phyloP scores from a whole-genome alignment of 2,888 invertebrate genomes.

The Endomychus coccineus region DNA sequence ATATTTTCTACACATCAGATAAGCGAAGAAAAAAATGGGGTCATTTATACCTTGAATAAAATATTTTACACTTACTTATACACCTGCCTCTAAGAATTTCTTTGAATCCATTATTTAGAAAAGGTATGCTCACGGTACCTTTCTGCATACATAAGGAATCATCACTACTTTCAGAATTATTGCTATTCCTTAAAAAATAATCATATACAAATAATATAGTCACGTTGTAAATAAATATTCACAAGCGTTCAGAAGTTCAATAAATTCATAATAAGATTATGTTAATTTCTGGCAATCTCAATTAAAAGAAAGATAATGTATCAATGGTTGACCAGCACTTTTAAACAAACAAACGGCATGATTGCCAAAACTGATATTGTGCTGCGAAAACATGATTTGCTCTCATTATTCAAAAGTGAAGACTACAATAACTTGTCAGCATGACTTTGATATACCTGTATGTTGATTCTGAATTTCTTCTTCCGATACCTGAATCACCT shows the following conservation, averaged over 20 bases:
- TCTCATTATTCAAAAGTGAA: too few species aligned
- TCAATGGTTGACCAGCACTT: too few species aligned
- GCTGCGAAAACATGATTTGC: too few species aligned
- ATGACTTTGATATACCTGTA: slow-evolving; percentile 35
- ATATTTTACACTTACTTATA: slow-evolving; percentile 49
- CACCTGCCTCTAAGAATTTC: slow-evolving; percentile 70
- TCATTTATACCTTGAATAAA: neutral
- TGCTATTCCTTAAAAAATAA: slow-evolving; percentile 37
- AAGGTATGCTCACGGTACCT: slow-evolving; percentile 49
- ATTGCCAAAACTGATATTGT: too few species aligned
- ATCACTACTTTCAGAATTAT: slow-evolving; percentile 54
- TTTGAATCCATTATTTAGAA: slow-evolving; percentile 49
- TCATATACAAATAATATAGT: slow-evolving; percentile 15
- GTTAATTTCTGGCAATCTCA: too few species aligned
- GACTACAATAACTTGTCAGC: slow-evolving; percentile 30
- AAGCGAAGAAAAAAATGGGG: too few species aligned
- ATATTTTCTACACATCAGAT: too few species aligned
- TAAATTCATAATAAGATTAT: too few species aligned
- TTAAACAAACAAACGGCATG: too few species aligned
- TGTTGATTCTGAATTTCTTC: slow-evolving; percentile 13
- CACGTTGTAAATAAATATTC: neutral
- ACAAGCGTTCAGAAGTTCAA: too few species aligned
- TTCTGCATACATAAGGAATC: slow-evolving; percentile 50
- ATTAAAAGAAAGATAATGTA: too few species aligned
- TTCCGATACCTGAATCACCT: neutral